These are phyloP conservation scores for Hippocampus comes DNA, from an alignment of 2,113 vertebrate genomes.

Conservation along the genomic window DNA sequence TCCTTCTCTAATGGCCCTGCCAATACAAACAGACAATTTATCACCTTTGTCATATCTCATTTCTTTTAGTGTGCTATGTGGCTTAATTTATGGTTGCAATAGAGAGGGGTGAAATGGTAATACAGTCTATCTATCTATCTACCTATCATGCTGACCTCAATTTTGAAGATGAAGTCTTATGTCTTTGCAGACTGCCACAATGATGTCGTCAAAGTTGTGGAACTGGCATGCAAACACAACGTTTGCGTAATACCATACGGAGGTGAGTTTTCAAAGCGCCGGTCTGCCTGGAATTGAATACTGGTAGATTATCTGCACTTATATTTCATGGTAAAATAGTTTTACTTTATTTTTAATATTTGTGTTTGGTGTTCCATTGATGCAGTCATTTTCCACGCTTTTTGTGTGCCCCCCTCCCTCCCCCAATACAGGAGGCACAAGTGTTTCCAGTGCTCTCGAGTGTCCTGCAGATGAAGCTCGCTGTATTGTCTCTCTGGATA, in stretches of 20 bases:
- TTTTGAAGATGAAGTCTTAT: constrained; percentile 20
- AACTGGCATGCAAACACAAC: constrained; percentile 91
- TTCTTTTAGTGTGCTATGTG: constrained; percentile 8
- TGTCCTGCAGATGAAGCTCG: constrained; percentile 92
- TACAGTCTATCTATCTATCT: background rate
- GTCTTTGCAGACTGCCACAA: constrained; percentile 83
- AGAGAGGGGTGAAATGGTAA: constrained; percentile 8
- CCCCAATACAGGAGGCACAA: constrained; percentile 85
- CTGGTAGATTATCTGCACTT: too few relatives aligned
- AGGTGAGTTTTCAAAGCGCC: constrained; percentile 74
- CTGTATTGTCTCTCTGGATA: constrained; percentile 92
- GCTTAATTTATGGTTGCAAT: constrained; percentile 28
- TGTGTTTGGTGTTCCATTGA: background rate
- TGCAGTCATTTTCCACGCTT: background rate
- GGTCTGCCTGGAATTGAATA: background rate
- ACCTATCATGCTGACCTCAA: background rate
- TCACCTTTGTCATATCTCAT: constrained; percentile 15
- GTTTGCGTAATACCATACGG: constrained; percentile 96
- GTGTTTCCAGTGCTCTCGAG: constrained; percentile 90
- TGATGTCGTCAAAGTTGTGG: constrained; percentile 94
- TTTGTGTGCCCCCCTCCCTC: background rate
- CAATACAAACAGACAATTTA: constrained; percentile 30
- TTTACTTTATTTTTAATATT: background rate
- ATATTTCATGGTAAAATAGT: too few relatives aligned
- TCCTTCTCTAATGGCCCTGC: constrained; percentile 24